A percentile compares a stretch with the other conserved stretches of the same genome.
Evolutionary conservation across 1,140 invertebrate species (phyloP).

Genomic region (Musca vetustissima): DNA sequence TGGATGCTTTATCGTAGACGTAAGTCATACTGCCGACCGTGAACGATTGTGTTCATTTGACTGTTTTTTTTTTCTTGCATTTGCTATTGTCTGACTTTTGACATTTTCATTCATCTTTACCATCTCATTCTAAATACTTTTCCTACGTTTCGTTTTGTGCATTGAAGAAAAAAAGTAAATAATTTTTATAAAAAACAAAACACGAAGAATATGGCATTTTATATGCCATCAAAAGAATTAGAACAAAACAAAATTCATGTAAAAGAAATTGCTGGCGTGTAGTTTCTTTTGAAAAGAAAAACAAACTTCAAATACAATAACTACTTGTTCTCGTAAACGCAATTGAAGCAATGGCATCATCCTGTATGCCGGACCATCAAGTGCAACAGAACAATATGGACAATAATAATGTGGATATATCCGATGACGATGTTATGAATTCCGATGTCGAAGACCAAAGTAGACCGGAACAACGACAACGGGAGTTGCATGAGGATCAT

Average conservation of each 20-base stretch:
- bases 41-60: too few species aligned
- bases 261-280: too few species aligned
- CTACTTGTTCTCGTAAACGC: not conserved
- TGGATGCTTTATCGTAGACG: too few species aligned
- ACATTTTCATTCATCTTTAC: not conserved
- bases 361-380: conserved; percentile 45
- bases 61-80: conserved; percentile 29
- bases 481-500: conserved; percentile 5
- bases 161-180: not conserved
- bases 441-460: conserved; percentile 29
- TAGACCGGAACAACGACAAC: not conserved
- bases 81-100: conserved; percentile 28
- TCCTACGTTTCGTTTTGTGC: too few species aligned
- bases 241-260: too few species aligned
- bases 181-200: not conserved
- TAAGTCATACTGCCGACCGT: too few species aligned
- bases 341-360: conserved; percentile 45
- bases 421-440: conserved; percentile 36
- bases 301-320: too few species aligned
- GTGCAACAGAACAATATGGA: conserved; percentile 46
- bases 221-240: conserved; percentile 1
- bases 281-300: too few species aligned
- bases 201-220: conserved; percentile 1
- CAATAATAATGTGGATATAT: conserved; percentile 33
- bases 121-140: too few species aligned